phyloP scores from a whole-genome alignment of 2,888 invertebrate genomes.

The Latheticus oryzae region DNA sequence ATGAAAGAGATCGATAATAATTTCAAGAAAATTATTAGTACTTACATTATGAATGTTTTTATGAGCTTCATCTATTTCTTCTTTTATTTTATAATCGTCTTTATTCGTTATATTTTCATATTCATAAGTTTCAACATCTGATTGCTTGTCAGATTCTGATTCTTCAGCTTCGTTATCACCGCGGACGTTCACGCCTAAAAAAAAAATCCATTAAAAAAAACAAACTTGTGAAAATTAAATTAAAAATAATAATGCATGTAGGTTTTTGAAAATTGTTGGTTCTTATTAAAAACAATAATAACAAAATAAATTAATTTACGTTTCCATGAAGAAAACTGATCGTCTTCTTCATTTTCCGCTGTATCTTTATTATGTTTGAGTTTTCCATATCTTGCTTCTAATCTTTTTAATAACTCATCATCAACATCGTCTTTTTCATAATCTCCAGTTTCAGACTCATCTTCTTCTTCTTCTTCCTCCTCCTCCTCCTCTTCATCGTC shows the following conservation, averaged over 20 bases:
- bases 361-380: conserved; percentile 63
- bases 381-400: conserved; percentile 81
- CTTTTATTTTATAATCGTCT: conserved; percentile 67
- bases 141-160: conserved; percentile 56
- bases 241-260: conserved; percentile 8
- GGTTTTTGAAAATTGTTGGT: conserved; percentile 23
- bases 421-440: conserved; percentile 70
- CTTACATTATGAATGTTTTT: conserved; percentile 60
- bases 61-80: conserved; percentile 63
- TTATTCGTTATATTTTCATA: conserved; percentile 71
- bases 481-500: conserved; percentile 62
- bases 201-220: conserved; percentile 18
- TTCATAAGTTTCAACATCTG: conserved; percentile 57
- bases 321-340: conserved; percentile 60
- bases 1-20: conserved; percentile 1
- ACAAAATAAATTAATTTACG: conserved; percentile 55
- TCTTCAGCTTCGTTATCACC: conserved; percentile 48
- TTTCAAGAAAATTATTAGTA: conserved; percentile 14
- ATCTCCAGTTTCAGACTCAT: conserved; percentile 64
- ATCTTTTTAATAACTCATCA: conserved; percentile 74
- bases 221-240: conserved; percentile 3
- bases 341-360: conserved; percentile 62
- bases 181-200: conserved; percentile 51
- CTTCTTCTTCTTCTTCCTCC: conserved; percentile 61
- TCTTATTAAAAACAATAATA: conserved; percentile 26